Base-by-base conservation (phyloP, 1,140 invertebrate species). In the Drosophila erecta region DNA sequence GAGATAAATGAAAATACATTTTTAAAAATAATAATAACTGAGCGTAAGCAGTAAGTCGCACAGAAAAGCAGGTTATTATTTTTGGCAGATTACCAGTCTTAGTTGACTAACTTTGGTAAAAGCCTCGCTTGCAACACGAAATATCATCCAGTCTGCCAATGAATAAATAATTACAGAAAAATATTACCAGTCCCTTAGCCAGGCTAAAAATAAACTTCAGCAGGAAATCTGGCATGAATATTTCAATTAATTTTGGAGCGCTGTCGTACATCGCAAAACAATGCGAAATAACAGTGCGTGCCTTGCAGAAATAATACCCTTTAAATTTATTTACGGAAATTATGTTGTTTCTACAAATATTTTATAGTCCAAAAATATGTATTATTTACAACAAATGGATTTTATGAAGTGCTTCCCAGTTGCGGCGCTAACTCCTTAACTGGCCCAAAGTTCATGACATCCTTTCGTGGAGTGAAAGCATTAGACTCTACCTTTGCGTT, bases 201-300 rank as follows among this genome's bases (percentile, higher is more conserved):
- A n/a, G 15, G 38, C 59, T 70, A 70, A 70, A 70, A 70, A 70
- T 70, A 70, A 70, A 51, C 20, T 15, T 12, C 41, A 70, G 67
- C 66, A 46, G 50, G 24, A 35, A 69, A 47, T 56, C 43, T 20
- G 73, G 50, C 62, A 76, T 86, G 71, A 86, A 86, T 86, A 86
- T 87, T 86, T 86, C 79, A 89, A 86, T 87, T 86, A 79, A 87
- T 89, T 79, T 73, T 54, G 59, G 4, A 43, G 47, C 20, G 10
- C 22, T 51, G 56, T 54, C 60, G 37, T 20, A 53, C 54, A 50
- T 17, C 64, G 50, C 51, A 38, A 74, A 59, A 67, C 24, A 24
- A 24, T 24, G 24, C 24, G 24, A 24, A 24, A 24, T 24, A 4
- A 4, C 24, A 47, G 61, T 71, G 58, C 55, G 40, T 60, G 73